Evolutionary conservation across 2,113 vertebrate species (phyloP).

Genomic region (Dinomys branickii): DNA sequence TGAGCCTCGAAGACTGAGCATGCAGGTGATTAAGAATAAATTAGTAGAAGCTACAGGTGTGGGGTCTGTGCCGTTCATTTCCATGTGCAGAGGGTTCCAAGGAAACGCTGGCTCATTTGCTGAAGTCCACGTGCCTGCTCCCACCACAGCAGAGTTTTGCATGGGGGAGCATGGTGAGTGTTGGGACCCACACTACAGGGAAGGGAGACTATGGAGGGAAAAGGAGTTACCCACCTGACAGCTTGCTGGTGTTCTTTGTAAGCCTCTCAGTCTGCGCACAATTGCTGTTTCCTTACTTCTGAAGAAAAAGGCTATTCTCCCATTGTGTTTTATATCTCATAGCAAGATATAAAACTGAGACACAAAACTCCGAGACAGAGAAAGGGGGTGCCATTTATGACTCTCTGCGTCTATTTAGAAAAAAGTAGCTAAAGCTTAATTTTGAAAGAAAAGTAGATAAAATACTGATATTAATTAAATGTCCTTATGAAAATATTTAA

Average conservation of each 20-base stretch:
- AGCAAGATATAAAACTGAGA: background rate
- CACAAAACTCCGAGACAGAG: background rate
- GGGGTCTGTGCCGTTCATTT: background rate
- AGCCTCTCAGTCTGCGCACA: background rate
- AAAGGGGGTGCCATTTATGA: background rate
- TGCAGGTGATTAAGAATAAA: background rate
- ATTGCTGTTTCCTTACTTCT: background rate
- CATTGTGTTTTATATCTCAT: background rate
- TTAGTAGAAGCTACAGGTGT: background rate
- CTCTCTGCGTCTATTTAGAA: background rate
- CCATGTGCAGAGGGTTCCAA: background rate
- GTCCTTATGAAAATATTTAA: background rate
- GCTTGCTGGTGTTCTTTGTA: background rate
- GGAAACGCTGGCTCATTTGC: rapidly evolving
- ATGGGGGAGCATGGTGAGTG: rapidly evolving
- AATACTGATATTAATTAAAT: background rate
- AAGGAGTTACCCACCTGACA: background rate
- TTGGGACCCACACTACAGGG: background rate
- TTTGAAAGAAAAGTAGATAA: constrained; percentile 9
- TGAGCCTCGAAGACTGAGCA: background rate
- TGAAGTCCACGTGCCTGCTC: background rate
- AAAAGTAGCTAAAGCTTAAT: background rate
- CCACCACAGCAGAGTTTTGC: rapidly evolving
- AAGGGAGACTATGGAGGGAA: rapidly evolving
- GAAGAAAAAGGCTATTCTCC: background rate